phyloP scores from a whole-genome alignment of 2,888 invertebrate genomes.

The Papilio demoleus region DNA sequence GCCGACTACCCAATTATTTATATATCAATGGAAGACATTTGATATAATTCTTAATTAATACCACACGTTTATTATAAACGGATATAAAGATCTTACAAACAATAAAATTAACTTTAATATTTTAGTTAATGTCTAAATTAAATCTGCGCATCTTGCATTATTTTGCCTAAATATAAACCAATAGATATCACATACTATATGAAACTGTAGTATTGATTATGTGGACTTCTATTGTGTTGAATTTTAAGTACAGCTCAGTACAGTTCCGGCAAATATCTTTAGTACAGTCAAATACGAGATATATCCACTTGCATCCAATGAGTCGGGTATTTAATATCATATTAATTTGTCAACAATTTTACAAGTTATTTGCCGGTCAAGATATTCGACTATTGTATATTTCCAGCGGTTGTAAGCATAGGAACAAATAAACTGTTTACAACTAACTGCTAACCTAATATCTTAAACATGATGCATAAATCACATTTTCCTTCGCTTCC shows the following conservation, averaged over 20 bases:
- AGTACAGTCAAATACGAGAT: conserved; percentile 42
- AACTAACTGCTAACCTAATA: conserved; percentile 62
- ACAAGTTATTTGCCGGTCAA: not conserved
- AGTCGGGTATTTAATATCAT: conserved; percentile 10
- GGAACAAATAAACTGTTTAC: conserved; percentile 72
- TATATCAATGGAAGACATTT: conserved; percentile 65
- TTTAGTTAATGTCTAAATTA: conserved; percentile 25
- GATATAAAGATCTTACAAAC: conserved; percentile 44
- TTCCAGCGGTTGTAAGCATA: conserved; percentile 70
- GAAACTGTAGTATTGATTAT: conserved; percentile 34
- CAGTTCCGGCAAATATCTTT: no score
- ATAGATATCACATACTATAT: conserved; percentile 40
- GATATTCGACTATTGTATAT: conserved; percentile 65
- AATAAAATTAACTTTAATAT: conserved; percentile 31
- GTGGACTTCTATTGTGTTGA: conserved; percentile 54
- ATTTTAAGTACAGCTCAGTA: conserved; percentile 78
- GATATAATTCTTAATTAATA: conserved; percentile 49
- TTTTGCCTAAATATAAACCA: conserved; percentile 34
- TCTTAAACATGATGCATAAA: conserved; percentile 64
- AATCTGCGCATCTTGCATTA: conserved; percentile 11
- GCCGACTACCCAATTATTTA: conserved; percentile 49
- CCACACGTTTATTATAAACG: conserved; percentile 40
- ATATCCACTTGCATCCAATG: not conserved
- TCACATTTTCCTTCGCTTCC: conserved; percentile 70
- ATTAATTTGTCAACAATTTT: not conserved